phyloP scores from a whole-genome alignment of 2,113 vertebrate genomes.

The Gymnorhina tibicen region DNA sequence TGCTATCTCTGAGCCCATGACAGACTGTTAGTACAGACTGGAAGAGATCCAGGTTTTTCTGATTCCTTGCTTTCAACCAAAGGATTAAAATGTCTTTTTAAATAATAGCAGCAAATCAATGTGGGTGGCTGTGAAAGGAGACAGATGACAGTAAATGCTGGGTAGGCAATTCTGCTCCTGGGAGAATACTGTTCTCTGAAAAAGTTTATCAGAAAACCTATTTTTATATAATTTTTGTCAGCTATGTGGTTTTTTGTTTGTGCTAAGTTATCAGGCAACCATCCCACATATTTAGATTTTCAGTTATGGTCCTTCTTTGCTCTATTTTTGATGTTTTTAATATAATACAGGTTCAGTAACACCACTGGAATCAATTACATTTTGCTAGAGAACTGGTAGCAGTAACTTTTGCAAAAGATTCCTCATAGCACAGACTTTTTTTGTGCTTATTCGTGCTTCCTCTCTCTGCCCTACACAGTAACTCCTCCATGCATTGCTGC shows the following conservation, averaged over 20 bases:
- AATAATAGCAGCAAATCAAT: neutral
- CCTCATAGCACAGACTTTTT: neutral
- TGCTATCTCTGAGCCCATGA: neutral
- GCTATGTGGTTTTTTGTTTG: neutral
- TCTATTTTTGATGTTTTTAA: neutral
- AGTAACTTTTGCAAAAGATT: neutral
- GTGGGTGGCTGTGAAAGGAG: conserved; percentile 15
- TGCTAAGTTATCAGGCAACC: neutral
- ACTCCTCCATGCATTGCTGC: neutral
- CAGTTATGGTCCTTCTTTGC: neutral
- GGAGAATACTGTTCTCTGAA: neutral
- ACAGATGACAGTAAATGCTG: neutral
- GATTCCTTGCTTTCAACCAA: neutral
- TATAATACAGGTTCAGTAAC: neutral
- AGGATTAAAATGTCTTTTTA: neutral
- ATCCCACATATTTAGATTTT: neutral
- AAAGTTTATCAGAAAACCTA: conserved; percentile 1
- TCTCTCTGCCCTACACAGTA: neutral
- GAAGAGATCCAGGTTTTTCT: neutral
- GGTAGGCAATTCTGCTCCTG: neutral
- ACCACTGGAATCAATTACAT: neutral
- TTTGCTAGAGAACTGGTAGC: neutral
- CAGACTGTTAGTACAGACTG: neutral
- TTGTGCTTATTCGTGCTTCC: neutral
- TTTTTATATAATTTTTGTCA: neutral